Evolutionary conservation across 2,113 vertebrate species (phyloP), one percentile per base, ranked within the genome.

Genomic region (Pycnonotus jocosus): DNA sequence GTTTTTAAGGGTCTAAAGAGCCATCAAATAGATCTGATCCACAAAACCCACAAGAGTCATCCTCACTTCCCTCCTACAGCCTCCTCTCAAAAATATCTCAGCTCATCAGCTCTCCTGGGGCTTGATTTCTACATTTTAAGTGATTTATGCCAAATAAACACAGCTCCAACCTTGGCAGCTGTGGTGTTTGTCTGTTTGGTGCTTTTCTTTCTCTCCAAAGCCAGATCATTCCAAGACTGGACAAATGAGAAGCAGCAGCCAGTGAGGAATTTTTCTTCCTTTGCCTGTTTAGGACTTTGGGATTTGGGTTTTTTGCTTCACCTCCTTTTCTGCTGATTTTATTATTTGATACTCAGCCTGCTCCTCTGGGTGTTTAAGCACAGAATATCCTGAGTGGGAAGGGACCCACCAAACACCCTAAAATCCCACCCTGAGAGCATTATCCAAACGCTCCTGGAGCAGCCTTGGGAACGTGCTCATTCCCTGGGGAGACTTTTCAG

Each of bases 41-140:
- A n/a, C 16, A 35, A 66, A 83, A 35, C 27, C 69, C 80, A 68
- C 73, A 37, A 7, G 0, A 2, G 53, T 25, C 30, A 0, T 47
- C 79, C 20, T 80, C 71, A 33, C 68, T 56, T 88, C 76, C 58
- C 62, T 88, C 83, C 80, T 21, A 80, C 76, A 23, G 54, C 68
- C 76, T 86, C 27, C 42, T 65, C 62, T 50, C 69, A 40, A 47
- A 85, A 37, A 33, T 12, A 47, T 44, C 77, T 44, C 82, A 21
- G 61, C 11, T 80, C 19, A 76, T 64, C 83, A 51, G 25, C 31
- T 77, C 42, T 47, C 50, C 62, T 7, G 25, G 33, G 42, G 28
- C 35, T 72, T 17, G 2, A 40, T 30, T 83, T 57, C 54, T 81
- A 30, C 37, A 60, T 68, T 64, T 83, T 1, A 9, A 40, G 25